Evolutionary conservation across 2,888 invertebrate genomes (phyloP).

Genomic region (Xestoiulus laeticollis): DNA sequence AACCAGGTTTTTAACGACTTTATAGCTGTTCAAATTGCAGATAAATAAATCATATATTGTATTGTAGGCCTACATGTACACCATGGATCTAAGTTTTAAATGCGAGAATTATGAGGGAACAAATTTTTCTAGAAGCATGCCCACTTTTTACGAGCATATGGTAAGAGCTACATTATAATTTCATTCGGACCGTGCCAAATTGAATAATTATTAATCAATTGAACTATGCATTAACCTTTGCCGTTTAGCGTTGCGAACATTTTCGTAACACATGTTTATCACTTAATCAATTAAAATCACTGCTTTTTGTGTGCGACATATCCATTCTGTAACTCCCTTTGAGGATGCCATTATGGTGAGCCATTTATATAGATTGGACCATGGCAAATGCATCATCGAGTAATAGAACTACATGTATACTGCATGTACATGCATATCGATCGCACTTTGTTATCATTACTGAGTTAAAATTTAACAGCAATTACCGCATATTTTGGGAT

Average conservation of each 20-base stretch:
- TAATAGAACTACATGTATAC: neutral
- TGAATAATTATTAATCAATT: slow-evolving; percentile 38
- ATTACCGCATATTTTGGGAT: neutral
- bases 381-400: neutral
- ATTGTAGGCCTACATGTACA: too few relatives aligned
- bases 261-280: neutral
- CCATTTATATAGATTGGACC: neutral
- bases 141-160: too few relatives aligned
- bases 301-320: neutral
- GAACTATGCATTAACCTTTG: slow-evolving; percentile 32
- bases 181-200: neutral
- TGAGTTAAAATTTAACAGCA: neutral
- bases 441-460: neutral
- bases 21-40: too few relatives aligned
- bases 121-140: too few relatives aligned
- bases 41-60: too few relatives aligned
- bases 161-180: neutral
- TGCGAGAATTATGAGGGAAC: too few relatives aligned
- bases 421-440: neutral
- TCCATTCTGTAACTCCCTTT: neutral
- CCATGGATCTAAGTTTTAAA: too few relatives aligned
- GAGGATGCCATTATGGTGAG: neutral
- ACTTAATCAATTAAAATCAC: slow-evolving; percentile 15
- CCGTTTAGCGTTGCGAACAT: neutral
- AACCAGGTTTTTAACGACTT: too few relatives aligned